Evolutionary conservation across 1,140 invertebrate species (phyloP).

Genomic region (Chrysomallon squamiferum): DNA sequence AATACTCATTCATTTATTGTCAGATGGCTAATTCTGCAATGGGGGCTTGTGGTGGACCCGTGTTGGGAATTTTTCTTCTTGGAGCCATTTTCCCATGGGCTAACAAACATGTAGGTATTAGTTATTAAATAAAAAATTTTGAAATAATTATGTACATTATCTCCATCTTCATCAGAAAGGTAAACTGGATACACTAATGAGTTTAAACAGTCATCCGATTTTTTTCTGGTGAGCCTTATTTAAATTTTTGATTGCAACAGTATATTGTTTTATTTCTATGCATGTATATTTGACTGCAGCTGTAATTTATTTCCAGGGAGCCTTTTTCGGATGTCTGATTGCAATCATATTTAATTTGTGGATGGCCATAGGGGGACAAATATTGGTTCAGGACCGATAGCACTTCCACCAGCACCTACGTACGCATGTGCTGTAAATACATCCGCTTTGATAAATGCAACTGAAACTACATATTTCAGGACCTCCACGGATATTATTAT

Average conservation of each 20-base stretch:
- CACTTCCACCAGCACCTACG: neutral
- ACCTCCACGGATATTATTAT: no score
- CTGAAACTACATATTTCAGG: no score
- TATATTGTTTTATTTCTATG: no score
- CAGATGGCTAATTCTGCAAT: slow-evolving; percentile 68
- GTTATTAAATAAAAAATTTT: no score
- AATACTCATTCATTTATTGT: neutral
- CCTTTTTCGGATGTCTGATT: neutral
- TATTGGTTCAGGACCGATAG: neutral
- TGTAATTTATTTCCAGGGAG: neutral
- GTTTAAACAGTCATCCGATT: no score
- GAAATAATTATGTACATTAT: no score
- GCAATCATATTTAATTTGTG: neutral
- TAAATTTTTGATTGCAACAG: no score
- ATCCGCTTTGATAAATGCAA: no score
- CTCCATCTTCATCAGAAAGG: no score
- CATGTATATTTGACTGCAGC: no score
- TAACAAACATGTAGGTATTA: slow-evolving; percentile 41
- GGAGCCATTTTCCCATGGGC: slow-evolving; percentile 58
- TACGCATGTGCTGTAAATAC: neutral
- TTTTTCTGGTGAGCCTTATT: no score
- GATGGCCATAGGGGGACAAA: neutral
- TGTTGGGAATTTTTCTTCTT: slow-evolving; percentile 53
- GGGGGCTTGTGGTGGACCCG: slow-evolving; percentile 52
- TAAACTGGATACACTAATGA: no score